Evolutionary conservation across 1,140 invertebrate genomes (phyloP).

Genomic region (Lasioglossum baleicum): DNA sequence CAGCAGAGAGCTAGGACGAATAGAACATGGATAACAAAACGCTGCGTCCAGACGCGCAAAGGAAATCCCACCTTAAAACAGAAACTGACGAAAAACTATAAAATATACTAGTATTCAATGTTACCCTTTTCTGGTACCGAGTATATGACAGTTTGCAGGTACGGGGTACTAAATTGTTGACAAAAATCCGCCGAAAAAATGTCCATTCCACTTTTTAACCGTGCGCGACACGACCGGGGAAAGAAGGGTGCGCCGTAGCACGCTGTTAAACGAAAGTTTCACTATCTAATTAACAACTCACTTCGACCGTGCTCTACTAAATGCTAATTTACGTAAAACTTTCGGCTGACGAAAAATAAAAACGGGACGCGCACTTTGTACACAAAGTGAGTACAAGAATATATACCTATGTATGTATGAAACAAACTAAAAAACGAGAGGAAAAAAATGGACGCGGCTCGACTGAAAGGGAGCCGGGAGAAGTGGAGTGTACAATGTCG

Average conservation of each 20-base stretch:
- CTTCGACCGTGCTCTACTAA: neutral
- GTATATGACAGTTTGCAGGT: too few species aligned
- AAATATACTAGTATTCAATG: too few species aligned
- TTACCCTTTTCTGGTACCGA: too few species aligned
- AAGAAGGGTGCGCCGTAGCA: neutral
- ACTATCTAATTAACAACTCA: slow-evolving; percentile 24
- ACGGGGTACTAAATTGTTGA: neutral
- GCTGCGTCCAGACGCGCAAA: too few species aligned
- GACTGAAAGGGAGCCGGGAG: neutral
- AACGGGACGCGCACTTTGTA: neutral
- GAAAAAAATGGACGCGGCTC: too few species aligned
- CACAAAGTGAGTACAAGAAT: slow-evolving; percentile 5
- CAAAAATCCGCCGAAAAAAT: neutral
- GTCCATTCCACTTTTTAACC: neutral
- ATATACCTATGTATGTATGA: neutral
- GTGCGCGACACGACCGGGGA: too few species aligned
- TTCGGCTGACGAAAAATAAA: neutral
- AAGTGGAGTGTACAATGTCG: neutral
- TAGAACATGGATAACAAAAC: too few species aligned
- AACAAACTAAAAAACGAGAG: too few species aligned
- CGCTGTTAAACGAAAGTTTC: slow-evolving; percentile 23
- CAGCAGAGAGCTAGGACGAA: too few species aligned
- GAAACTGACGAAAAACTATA: too few species aligned
- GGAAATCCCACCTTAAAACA: too few species aligned
- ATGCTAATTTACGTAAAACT: slow-evolving; percentile 21